Conservation (phyloP, 2,888 invertebrate species). For the Epinotia brunnichana region DNA sequence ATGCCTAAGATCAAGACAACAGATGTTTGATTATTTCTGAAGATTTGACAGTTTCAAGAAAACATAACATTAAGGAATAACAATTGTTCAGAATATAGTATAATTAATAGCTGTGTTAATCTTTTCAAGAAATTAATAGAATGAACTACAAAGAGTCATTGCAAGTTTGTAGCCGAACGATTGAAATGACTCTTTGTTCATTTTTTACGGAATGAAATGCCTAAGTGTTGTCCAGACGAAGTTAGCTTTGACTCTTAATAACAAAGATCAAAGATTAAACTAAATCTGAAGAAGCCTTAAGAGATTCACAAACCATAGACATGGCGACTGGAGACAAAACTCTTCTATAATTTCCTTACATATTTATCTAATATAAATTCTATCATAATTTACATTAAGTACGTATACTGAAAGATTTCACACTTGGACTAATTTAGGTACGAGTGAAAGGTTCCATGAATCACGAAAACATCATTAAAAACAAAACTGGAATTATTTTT, state of each 20-base stretch:
- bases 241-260: constrained; percentile 47
- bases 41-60: constrained; percentile 12
- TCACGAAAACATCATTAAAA: constrained; percentile 62
- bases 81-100: background rate
- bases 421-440: constrained; percentile 80
- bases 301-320: constrained; percentile 42
- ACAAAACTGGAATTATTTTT: constrained; percentile 79
- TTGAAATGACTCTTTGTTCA: constrained; percentile 27
- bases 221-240: constrained; percentile 64
- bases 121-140: background rate
- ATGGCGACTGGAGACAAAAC: constrained; percentile 75
- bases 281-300: constrained; percentile 72
- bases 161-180: constrained; percentile 24
- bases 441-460: constrained; percentile 68
- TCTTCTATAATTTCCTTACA: constrained; percentile 80
- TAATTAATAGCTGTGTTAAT: background rate
- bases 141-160: constrained; percentile 23
- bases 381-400: constrained; percentile 83
- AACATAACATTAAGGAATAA: background rate
- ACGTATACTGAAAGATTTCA: constrained; percentile 84
- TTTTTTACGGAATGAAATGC: constrained; percentile 26
- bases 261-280: constrained; percentile 45
- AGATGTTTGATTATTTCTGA: background rate
- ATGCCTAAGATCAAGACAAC: no score
- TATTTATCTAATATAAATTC: constrained; percentile 82